Percentiles rank a stretch among this genome's conserved stretches.
These are phyloP conservation scores for Phaenicophaeus curvirostris DNA, from an alignment of 2,797 vertebrate species.

Conservation along the genomic window DNA sequence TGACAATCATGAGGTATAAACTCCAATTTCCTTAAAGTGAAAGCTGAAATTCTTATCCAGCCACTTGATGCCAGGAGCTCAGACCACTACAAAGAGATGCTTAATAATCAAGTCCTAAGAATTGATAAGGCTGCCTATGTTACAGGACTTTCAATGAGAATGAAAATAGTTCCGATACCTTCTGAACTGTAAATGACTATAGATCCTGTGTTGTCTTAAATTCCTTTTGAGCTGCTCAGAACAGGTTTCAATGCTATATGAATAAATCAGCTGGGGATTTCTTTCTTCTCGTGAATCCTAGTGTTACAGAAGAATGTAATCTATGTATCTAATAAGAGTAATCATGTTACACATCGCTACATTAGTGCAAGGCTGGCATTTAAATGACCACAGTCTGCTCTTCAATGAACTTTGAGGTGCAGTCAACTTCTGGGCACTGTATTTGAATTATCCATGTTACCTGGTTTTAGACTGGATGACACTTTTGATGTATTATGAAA, in stretches of 20 bases:
- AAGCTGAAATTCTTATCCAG: neutral
- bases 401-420: neutral
- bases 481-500: neutral
- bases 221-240: neutral
- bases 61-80: neutral
- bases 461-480: neutral
- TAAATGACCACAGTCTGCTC: neutral
- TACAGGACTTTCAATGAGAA: neutral
- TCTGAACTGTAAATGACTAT: neutral
- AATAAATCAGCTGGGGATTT: neutral
- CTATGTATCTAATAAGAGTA: neutral
- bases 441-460: neutral
- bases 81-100: neutral
- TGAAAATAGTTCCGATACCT: neutral
- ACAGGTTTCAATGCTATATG: neutral
- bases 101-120: neutral
- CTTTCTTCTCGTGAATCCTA: neutral
- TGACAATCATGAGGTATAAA: neutral
- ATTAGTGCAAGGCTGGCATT: neutral
- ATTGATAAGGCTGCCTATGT: neutral
- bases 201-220: neutral
- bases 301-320: neutral
- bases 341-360: neutral
- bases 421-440: neutral
- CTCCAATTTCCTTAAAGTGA: neutral